Evolutionary conservation across 1,140 invertebrate genomes (phyloP).

Genomic region (Stratiolaelaps scimitus): DNA sequence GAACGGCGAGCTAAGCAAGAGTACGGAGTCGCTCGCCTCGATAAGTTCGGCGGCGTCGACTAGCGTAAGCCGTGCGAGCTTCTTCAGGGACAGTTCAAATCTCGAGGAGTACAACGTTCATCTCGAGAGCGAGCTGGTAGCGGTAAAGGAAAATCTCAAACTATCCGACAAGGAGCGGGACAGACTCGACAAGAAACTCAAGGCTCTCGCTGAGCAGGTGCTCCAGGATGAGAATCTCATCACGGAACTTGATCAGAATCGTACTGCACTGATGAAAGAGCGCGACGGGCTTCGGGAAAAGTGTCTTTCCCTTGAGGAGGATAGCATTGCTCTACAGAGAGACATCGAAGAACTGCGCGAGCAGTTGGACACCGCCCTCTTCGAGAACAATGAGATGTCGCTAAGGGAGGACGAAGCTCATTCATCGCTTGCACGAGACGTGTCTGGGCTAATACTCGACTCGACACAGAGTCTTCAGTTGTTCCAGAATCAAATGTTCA

Average conservation of each 20-base stretch:
- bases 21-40: slow-evolving; percentile 26
- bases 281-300: background rate
- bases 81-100: slow-evolving; percentile 25
- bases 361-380: slow-evolving; percentile 23
- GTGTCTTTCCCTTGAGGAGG: slow-evolving; percentile 10
- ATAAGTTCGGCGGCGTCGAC: slow-evolving; percentile 17
- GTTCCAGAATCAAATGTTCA: background rate
- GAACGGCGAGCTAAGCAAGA: slow-evolving; percentile 11
- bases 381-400: slow-evolving; percentile 26
- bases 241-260: slow-evolving; percentile 22
- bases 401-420: slow-evolving; percentile 1
- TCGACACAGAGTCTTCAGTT: background rate
- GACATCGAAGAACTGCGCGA: slow-evolving; percentile 14
- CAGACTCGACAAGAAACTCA: slow-evolving; percentile 10
- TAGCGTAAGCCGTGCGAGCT: slow-evolving; percentile 16
- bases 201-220: slow-evolving; percentile 20
- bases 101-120: slow-evolving; percentile 27
- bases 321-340: slow-evolving; percentile 15
- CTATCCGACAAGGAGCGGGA: slow-evolving; percentile 1
- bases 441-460: too few species aligned
- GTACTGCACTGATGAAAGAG: background rate
- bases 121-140: slow-evolving; percentile 26
- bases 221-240: slow-evolving; percentile 23
- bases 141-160: slow-evolving; percentile 13
- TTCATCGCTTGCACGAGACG: too few species aligned